phyloP scores from a whole-genome alignment of 2,113 vertebrate genomes.

The Saimiri boliviensis region DNA sequence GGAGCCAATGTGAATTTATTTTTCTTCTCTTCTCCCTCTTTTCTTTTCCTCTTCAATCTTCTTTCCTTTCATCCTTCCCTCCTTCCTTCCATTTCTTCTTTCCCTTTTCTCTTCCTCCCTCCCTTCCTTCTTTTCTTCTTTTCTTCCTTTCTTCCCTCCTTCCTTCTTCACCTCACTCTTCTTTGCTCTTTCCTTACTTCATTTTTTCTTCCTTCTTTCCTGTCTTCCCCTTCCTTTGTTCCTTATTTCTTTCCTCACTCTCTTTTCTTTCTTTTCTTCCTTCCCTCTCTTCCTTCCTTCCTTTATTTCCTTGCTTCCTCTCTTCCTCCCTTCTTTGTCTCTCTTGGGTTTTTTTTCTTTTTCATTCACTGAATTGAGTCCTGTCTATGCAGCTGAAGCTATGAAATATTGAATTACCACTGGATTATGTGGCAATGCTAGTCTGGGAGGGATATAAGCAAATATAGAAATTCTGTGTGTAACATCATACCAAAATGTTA shows the following conservation, averaged over 20 bases:
- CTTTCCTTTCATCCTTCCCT: not conserved
- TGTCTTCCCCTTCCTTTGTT: not conserved
- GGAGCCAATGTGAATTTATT: not conserved
- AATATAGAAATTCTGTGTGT: not conserved
- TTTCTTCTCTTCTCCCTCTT: not conserved
- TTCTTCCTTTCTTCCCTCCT: accelerated
- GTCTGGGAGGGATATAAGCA: not conserved
- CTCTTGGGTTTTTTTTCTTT: not conserved
- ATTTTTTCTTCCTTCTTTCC: too few species aligned
- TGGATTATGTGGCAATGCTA: too few species aligned
- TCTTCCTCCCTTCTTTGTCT: not conserved
- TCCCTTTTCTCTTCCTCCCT: not conserved
- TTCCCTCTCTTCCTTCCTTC: not conserved
- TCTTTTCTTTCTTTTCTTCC: too few species aligned
- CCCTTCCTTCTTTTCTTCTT: accelerated
- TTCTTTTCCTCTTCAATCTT: not conserved
- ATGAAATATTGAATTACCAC: not conserved
- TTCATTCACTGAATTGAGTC: not conserved
- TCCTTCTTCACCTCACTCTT: not conserved
- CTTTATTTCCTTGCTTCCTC: accelerated
- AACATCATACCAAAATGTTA: not conserved
- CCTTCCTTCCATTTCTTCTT: not conserved
- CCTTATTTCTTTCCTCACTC: accelerated
- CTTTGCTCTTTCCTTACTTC: too few species aligned
- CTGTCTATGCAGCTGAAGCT: not conserved